Conservation (phyloP, 2,888 invertebrate genomes). For the Rhamnusium bicolor region DNA sequence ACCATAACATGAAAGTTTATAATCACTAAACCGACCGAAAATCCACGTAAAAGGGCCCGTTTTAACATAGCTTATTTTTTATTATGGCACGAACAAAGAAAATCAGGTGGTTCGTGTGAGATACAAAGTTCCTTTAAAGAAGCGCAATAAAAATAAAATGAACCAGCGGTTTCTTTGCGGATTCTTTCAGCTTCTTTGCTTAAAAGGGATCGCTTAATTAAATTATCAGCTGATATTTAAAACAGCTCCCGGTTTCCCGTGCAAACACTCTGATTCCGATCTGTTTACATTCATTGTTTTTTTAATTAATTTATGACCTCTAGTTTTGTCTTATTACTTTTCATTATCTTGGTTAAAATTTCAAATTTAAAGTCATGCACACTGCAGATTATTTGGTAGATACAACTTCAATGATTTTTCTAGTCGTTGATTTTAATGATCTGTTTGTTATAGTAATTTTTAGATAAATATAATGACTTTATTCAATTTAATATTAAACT, state of each 20-base stretch:
- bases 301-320: slow-evolving; percentile 53
- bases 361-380: neutral
- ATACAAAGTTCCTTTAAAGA: slow-evolving; percentile 59
- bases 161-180: slow-evolving; percentile 55
- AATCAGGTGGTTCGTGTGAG: slow-evolving; percentile 62
- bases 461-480: no score
- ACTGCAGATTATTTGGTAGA: neutral
- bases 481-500: no score
- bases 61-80: slow-evolving; percentile 42
- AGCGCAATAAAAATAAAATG: slow-evolving; percentile 66
- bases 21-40: slow-evolving; percentile 60
- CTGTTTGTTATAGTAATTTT: no score
- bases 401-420: no score
- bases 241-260: slow-evolving; percentile 60
- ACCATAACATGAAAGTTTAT: slow-evolving; percentile 57
- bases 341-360: neutral
- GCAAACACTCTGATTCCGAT: slow-evolving; percentile 50
- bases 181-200: slow-evolving; percentile 64
- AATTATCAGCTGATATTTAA: slow-evolving; percentile 72
- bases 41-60: slow-evolving; percentile 56
- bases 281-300: slow-evolving; percentile 53
- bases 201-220: slow-evolving; percentile 70
- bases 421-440: no score
- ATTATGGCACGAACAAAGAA: slow-evolving; percentile 54
- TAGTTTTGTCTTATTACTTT: slow-evolving; percentile 21